Conservation (phyloP, 2,888 invertebrate species). For the Helicoverpa assulta region DNA sequence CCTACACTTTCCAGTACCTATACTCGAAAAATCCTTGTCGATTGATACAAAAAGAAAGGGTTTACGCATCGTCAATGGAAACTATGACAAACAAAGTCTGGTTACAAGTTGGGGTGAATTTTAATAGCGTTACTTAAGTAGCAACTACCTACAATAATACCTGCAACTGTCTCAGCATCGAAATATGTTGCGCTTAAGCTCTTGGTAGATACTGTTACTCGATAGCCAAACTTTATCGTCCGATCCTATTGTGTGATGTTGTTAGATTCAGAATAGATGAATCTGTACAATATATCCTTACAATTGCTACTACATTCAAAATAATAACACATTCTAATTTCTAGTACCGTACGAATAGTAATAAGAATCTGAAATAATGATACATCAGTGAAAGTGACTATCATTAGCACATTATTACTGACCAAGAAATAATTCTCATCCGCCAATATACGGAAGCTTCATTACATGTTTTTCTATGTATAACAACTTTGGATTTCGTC, state of each 20-base stretch:
- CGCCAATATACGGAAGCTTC: slow-evolving; percentile 14
- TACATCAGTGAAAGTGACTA: slow-evolving; percentile 32
- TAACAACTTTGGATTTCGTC: slow-evolving; percentile 31
- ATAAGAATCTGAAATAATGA: slow-evolving; percentile 26
- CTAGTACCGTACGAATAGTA: slow-evolving; percentile 13
- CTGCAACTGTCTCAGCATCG: neutral
- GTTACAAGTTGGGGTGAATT: too few relatives aligned
- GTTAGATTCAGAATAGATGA: slow-evolving; percentile 25
- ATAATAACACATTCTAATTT: slow-evolving; percentile 44
- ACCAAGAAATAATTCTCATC: slow-evolving; percentile 10
- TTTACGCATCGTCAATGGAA: too few relatives aligned
- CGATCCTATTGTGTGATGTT: slow-evolving; percentile 25
- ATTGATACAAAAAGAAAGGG: too few relatives aligned
- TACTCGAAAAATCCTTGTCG: too few relatives aligned
- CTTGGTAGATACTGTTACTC: slow-evolving; percentile 31
- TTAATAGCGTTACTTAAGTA: too few relatives aligned
- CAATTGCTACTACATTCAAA: slow-evolving; percentile 27
- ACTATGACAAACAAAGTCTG: too few relatives aligned
- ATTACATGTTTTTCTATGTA: slow-evolving; percentile 13
- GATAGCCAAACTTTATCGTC: slow-evolving; percentile 10
- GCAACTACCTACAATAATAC: too few relatives aligned
- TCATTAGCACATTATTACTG: slow-evolving; percentile 22
- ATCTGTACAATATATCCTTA: slow-evolving; percentile 20
- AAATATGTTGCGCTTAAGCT: slow-evolving; percentile 18
- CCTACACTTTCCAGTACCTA: too few relatives aligned